Percentiles rank a stretch among this genome's conserved stretches.
These are phyloP conservation scores for Ennomos fuscantarius DNA, from an alignment of 2,888 invertebrate species.

Conservation along the genomic window DNA sequence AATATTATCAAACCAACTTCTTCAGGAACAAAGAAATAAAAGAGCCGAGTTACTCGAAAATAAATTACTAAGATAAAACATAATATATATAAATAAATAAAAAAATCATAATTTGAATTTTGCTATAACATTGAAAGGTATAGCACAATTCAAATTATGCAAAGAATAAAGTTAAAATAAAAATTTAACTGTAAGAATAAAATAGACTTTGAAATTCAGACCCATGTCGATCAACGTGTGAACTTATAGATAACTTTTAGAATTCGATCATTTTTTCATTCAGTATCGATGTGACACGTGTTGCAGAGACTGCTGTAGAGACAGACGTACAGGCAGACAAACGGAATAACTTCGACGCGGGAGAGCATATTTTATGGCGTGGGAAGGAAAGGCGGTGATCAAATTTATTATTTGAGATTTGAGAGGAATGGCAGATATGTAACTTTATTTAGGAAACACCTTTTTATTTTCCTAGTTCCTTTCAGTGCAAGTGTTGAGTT, in stretches of 20 bases:
- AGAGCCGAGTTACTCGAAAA: slow-evolving; percentile 9
- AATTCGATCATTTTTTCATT: slow-evolving; percentile 5
- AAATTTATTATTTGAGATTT: slow-evolving; percentile 11
- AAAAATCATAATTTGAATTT: no score
- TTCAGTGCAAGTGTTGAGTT: no score
- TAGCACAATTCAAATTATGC: neutral
- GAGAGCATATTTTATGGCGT: slow-evolving; percentile 28
- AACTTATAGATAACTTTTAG: slow-evolving; percentile 3
- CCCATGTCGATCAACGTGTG: slow-evolving; percentile 16
- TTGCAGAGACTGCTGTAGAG: slow-evolving; percentile 3
- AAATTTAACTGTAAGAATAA: slow-evolving; percentile 9
- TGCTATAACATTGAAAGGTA: no score
- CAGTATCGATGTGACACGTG: slow-evolving; percentile 7
- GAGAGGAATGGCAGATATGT: neutral
- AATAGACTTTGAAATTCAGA: slow-evolving; percentile 9
- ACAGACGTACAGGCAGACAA: slow-evolving; percentile 20
- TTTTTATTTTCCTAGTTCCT: no score
- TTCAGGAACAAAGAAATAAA: neutral
- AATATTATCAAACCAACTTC: neutral
- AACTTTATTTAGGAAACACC: neutral
- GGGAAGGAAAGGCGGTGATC: slow-evolving; percentile 18
- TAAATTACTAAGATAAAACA: slow-evolving; percentile 1
- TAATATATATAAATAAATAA: no score
- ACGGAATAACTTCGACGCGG: slow-evolving; percentile 23
- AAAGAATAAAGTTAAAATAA: slow-evolving; percentile 7